Evolutionary conservation across 2,888 invertebrate genomes (phyloP).

Genomic region (Eledona agricola): DNA sequence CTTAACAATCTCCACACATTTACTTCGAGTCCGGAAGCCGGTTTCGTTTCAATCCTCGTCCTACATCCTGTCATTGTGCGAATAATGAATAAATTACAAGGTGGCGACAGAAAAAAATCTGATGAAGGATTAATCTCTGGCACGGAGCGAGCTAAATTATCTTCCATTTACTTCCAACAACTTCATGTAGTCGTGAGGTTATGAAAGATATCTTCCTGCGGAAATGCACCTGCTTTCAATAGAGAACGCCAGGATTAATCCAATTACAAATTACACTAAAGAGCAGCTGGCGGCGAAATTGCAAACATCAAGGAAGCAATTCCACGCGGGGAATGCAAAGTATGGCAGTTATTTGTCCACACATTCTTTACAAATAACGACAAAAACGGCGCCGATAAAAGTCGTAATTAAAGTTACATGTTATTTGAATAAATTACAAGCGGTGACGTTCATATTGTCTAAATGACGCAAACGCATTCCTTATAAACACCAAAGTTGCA

Average conservation of each 20-base stretch:
- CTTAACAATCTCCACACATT: slow-evolving; percentile 7
- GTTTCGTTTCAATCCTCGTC: slow-evolving; percentile 3
- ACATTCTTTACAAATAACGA: too few relatives aligned
- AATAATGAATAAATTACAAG: slow-evolving; percentile 14
- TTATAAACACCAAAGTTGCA: background rate
- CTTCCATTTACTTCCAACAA: slow-evolving; percentile 4
- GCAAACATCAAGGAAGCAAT: slow-evolving; percentile 4
- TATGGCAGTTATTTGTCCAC: too few relatives aligned
- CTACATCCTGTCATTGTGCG: slow-evolving; percentile 9
- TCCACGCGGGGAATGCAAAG: too few relatives aligned
- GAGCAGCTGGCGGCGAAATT: slow-evolving; percentile 1
- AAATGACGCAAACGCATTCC: background rate
- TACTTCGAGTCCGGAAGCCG: slow-evolving; percentile 2
- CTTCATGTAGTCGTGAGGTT: slow-evolving; percentile 4
- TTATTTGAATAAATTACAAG: too few relatives aligned
- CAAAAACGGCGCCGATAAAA: too few relatives aligned
- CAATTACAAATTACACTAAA: slow-evolving; percentile 17
- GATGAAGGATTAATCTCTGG: slow-evolving; percentile 5
- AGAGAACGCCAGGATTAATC: slow-evolving; percentile 10
- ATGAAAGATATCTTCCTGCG: slow-evolving; percentile 14
- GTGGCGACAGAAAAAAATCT: slow-evolving; percentile 3
- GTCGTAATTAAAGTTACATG: too few relatives aligned
- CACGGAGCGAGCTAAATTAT: slow-evolving; percentile 8
- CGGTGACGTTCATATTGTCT: too few relatives aligned
- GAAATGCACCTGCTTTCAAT: slow-evolving; percentile 16